Percentiles rank a stretch among this genome's conserved stretches.
Evolutionary conservation across 2,113 vertebrate species (phyloP).

Genomic region (Mesembrinibis cayennensis): DNA sequence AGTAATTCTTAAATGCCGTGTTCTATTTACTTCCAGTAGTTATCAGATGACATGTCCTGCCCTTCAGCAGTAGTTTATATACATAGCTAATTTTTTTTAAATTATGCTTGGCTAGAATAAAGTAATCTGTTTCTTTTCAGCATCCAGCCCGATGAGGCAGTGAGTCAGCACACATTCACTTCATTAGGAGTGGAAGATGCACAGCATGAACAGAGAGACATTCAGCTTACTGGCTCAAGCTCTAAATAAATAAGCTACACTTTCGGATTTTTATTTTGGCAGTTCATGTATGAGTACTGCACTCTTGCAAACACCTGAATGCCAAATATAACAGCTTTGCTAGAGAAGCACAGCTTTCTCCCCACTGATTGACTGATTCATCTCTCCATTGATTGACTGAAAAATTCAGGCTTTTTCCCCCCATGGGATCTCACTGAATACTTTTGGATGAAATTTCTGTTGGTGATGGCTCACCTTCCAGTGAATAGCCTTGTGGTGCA

Average conservation of each 20-base stretch:
- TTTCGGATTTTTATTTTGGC: neutral
- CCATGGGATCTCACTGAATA: neutral
- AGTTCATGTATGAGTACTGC: neutral
- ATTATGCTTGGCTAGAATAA: neutral
- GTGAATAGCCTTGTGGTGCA: neutral
- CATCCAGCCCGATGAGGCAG: neutral
- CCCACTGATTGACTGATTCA: neutral
- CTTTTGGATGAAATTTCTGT: neutral
- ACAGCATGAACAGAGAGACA: neutral
- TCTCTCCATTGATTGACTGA: neutral
- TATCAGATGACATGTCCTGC: neutral
- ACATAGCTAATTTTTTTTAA: neutral
- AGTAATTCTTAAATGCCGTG: neutral
- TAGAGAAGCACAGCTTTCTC: neutral
- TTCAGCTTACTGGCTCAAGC: neutral
- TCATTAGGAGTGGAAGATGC: neutral
- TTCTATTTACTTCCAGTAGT: neutral
- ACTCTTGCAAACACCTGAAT: neutral
- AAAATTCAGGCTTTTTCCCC: fast-evolving
- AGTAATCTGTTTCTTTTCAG: neutral
- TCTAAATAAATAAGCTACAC: neutral
- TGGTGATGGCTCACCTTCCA: neutral
- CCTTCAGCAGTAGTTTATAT: neutral
- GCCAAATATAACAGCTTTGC: neutral
- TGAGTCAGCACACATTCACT: neutral